Evolutionary conservation across 2,888 invertebrate species (phyloP).

Genomic region (Unio pictorum): DNA sequence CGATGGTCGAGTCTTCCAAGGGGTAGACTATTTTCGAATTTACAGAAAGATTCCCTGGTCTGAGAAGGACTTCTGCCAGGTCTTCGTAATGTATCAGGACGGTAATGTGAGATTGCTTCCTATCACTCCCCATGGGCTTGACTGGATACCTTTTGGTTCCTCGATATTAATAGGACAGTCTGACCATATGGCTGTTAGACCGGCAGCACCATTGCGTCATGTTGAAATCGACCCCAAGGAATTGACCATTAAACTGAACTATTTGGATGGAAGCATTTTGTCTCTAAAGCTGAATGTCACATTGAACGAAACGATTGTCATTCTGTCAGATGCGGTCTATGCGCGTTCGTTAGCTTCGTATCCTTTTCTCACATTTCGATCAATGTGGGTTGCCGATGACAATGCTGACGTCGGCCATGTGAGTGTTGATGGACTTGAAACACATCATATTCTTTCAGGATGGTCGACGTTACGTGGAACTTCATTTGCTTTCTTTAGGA

Average conservation of each 20-base stretch:
- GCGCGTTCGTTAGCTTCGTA: conserved; percentile 1
- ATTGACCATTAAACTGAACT: conserved; percentile 27
- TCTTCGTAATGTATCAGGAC: no score
- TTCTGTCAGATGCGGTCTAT: conserved; percentile 12
- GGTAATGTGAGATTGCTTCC: no score
- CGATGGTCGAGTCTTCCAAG: conserved; percentile 11
- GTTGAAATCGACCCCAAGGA: conserved; percentile 35
- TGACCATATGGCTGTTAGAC: conserved; percentile 26
- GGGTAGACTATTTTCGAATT: conserved; percentile 40
- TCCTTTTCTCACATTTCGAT: conserved; percentile 42
- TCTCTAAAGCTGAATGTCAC: conserved; percentile 14
- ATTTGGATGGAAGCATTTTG: conserved; percentile 27
- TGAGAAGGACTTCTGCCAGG: conserved; percentile 1
- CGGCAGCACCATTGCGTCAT: conserved; percentile 37
- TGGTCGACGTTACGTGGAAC: conserved; percentile 35
- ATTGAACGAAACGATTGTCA: conserved; percentile 16
- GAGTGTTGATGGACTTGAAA: conserved; percentile 19
- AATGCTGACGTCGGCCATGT: conserved; percentile 44
- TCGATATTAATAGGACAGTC: conserved; percentile 17
- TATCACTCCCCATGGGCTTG: no score
- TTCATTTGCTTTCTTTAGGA: conserved; percentile 36
- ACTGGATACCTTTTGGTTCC: no score
- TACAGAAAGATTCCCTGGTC: conserved; percentile 44
- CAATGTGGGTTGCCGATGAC: conserved; percentile 46
- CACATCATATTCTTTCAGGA: conserved; percentile 18